Base-by-base conservation (phyloP, 2,797 vertebrate species). In the Fistularia tabacaria region DNA sequence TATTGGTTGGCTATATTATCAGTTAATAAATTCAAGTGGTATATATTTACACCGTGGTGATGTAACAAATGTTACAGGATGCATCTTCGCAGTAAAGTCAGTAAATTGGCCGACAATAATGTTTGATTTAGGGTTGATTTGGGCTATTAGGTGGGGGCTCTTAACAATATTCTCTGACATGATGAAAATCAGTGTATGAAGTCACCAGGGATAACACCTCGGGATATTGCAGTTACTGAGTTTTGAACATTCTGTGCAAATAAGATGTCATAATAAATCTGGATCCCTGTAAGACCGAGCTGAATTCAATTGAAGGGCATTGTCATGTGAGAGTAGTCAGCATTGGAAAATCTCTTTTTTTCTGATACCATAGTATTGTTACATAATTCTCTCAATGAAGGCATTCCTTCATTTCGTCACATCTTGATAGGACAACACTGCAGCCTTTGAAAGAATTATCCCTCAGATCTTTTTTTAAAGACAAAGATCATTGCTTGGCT, bases 331-430 rank as follows among this genome's bases (percentile, higher is more conserved):
- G 48, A 58, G 51, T 41, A 13, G 38, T 3, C 42, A 52, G 71
- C 62, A 72, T 49, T 59, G 49, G 62, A 73, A 14, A 36, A 51
- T 8, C 42, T 59, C n/a, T 36, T 42, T 40, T 51, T 49, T 40
- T 46, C 41, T 62, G 25, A 25, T 5, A 25, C 25, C 37, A 15
- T 15, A 38, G 37, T 40, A 55, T 63, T 36, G 52, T 73, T 79
- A 60, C 61, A 63, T 80, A 54, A 66, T 73, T 49, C 49, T 55
- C 36, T 44, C 51, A 74, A 25, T 66, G 50, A 79, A 80, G 51
- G 11, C 57, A 14, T 12, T 38, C 49, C 66, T 83, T 85, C 81
- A 76, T 77, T 69, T 65, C 64, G 44, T 38, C 39, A 40, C 10
- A 6, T 66, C 59, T 73, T 51, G 54, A 64, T 58, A 55, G 68